Base-by-base conservation (phyloP, 1,140 invertebrate species). In the Macrosteles quadrilineatus region DNA sequence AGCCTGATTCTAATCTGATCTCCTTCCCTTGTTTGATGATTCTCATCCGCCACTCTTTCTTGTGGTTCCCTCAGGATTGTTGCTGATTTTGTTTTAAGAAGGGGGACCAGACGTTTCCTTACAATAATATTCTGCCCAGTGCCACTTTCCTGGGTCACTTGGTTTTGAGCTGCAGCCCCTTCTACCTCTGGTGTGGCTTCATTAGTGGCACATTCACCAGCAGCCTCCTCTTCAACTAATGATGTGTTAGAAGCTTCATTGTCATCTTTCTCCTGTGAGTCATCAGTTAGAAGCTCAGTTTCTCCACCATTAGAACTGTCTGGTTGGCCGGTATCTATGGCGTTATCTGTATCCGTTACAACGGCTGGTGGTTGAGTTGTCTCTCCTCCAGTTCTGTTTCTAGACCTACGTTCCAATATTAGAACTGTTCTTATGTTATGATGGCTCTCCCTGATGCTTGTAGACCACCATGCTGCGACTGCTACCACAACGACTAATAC, bases 401-500 rank as follows among this genome's bases (percentile, higher is more conserved):
- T 14, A 53, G 72, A 50, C 67, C 75, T 72, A 40, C 77, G 74
- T 72, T 84, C 79, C 77, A 86, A 79, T 9, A 85, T 79, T 4
- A 85, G 76, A 1, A 85, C 81, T 19, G 85, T 83, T 29, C 83
- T 76, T 70, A 85, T 75, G 11, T 83, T 64, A 77, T 80, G 71
- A 78, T 80, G 71, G 80, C 79, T 6, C 77, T 84, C 68, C 75
- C 76, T 31, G n/a, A 85, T 83, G 69, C 82, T 84, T 11, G 87
- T 92, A 0, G 90, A 91, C 78, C 86, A 85, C 90, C 90, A 92
- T 14, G 90, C 90, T n/a, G 90, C 73, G 71, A 85, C 82, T 19
- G 81, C 84, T n/a, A 91, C 79, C 2, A 88, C 70, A 1, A 90
- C 75, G 12, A 89, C 79, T 23, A 88, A 75, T 68, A 91, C 77